These are phyloP conservation scores for Drosophila paulistorum DNA, from an alignment of 1,140 invertebrate species.

Conservation along the genomic window DNA sequence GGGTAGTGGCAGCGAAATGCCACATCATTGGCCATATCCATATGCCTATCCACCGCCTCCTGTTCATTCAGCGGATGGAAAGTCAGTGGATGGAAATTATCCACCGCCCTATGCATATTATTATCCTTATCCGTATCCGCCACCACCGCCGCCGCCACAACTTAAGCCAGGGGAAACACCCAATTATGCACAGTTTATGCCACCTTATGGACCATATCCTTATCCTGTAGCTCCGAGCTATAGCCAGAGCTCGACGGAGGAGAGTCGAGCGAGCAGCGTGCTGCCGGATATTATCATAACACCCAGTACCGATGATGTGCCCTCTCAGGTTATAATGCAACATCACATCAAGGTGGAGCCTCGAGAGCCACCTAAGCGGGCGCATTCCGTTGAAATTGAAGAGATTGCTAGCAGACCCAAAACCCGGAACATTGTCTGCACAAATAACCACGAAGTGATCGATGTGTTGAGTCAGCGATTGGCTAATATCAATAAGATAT, in stretches of 20 bases:
- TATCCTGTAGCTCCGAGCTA: slow-evolving; percentile 75
- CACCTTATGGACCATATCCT: slow-evolving; percentile 64
- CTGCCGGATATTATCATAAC: slow-evolving; percentile 79
- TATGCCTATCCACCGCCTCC: slow-evolving; percentile 66
- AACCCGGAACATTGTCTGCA: slow-evolving; percentile 51
- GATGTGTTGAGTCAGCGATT: slow-evolving; percentile 68
- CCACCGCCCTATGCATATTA: slow-evolving; percentile 67
- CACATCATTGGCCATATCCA: slow-evolving; percentile 63
- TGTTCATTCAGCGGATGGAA: slow-evolving; percentile 50
- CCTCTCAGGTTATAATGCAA: slow-evolving; percentile 73
- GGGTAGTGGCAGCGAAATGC: slow-evolving; percentile 15
- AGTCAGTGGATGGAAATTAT: slow-evolving; percentile 42
- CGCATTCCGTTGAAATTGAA: slow-evolving; percentile 74
- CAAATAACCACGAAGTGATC: slow-evolving; percentile 67
- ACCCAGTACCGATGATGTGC: slow-evolving; percentile 76
- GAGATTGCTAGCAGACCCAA: slow-evolving; percentile 56
- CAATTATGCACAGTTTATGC: slow-evolving; percentile 55
- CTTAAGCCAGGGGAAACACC: slow-evolving; percentile 24
- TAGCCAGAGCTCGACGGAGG: slow-evolving; percentile 64
- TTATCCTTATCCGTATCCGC: slow-evolving; percentile 69
- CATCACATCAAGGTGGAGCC: slow-evolving; percentile 74
- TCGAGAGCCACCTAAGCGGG: slow-evolving; percentile 57
- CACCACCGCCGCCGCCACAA: slow-evolving; percentile 49
- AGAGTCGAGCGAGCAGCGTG: slow-evolving; percentile 71
- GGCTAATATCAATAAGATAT: slow-evolving; percentile 66